Evolutionary conservation across 2,797 vertebrate species (phyloP).

Genomic region (Mormyrops boulengeri): DNA sequence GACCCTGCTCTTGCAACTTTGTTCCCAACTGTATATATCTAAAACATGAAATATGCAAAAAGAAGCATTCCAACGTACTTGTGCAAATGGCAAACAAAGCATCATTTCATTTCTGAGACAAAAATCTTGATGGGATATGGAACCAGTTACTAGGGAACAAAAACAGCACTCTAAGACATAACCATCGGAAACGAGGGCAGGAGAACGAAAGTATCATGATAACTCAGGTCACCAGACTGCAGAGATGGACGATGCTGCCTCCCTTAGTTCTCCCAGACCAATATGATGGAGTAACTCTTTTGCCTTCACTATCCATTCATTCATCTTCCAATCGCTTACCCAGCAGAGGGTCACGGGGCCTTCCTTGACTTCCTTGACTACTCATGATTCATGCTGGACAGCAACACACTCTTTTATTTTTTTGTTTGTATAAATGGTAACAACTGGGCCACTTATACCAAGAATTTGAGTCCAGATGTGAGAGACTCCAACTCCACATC

Average conservation of each 20-base stretch:
- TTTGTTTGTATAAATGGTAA: background rate
- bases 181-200: background rate
- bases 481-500: background rate
- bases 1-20: background rate
- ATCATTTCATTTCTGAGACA: background rate
- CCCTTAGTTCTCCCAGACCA: background rate
- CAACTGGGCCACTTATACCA: background rate
- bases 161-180: background rate
- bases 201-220: background rate
- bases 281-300: background rate
- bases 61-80: background rate
- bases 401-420: background rate
- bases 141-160: background rate
- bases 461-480: background rate
- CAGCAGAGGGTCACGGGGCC: background rate
- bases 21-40: background rate
- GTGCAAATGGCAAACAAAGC: background rate
- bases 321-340: background rate
- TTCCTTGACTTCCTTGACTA: background rate
- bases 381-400: background rate
- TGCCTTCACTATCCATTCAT: background rate
- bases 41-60: background rate
- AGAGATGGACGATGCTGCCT: background rate
- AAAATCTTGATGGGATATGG: background rate
- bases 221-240: background rate